Conservation (phyloP, 2,888 invertebrate species). For the Drosophila austrosaltans region DNA sequence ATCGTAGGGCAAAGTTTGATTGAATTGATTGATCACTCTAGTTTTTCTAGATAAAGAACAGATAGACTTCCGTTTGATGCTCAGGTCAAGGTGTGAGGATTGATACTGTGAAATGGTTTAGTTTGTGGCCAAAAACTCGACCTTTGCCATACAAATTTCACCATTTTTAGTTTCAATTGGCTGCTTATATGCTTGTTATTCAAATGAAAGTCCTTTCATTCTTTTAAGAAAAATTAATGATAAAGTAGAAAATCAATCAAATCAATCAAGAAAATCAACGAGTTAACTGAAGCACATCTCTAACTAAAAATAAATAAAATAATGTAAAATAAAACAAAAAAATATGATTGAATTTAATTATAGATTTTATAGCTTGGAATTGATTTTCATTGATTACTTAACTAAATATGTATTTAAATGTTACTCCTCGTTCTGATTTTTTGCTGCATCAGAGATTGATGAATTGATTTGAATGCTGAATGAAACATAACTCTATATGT, state of each 20-base stretch:
- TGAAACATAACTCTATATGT: background rate
- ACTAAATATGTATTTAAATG: no score
- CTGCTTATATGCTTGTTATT: no score
- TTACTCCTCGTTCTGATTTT: background rate
- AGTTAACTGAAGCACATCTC: slow-evolving; percentile 1
- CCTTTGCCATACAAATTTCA: no score
- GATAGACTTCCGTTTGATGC: background rate
- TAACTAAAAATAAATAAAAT: slow-evolving; percentile 5
- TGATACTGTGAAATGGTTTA: no score
- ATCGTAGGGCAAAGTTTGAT: background rate
- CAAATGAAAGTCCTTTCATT: no score
- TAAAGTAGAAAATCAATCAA: no score
- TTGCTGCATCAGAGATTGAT: background rate
- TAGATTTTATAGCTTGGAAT: background rate
- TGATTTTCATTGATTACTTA: no score
- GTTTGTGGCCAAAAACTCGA: no score
- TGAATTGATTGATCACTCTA: background rate
- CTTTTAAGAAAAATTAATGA: no score
- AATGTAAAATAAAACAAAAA: background rate
- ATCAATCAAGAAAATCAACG: background rate
- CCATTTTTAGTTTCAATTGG: no score
- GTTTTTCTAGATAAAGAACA: background rate
- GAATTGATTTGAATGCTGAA: background rate
- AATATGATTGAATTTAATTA: background rate
- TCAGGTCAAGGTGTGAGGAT: no score